Evolutionary conservation across 2,888 invertebrate species (phyloP), one percentile per base, ranked within the genome.

Genomic region (Hydropsyche betteni): DNA sequence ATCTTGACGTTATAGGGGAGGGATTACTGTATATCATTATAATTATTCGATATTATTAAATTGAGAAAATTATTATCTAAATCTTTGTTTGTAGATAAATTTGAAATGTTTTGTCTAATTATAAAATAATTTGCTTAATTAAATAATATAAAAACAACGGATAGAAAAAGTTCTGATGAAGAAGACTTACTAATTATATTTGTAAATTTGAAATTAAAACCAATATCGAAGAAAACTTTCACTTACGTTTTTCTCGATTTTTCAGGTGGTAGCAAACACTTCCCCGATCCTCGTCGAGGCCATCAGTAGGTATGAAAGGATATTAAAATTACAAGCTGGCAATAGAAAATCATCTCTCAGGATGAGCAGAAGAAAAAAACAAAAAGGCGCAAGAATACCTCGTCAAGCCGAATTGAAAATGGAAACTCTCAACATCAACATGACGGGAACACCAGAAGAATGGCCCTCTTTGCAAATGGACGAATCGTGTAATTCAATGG

Each of bases 381-480:
- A 6, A 16, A 16, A 61, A 2, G 33, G 5, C 10, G 24, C 14
- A 14, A 55, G 55, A 3, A 55, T 6, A n/a, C 14, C 16, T 55
- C 55, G 61, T 5, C 61, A 16, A 33, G 33, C 61, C 10, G 64
- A 64, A 34, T 34, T n/a, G 12, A 6, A 12, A 7, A 81, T 93
- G n/a, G 82, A 83, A 10, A 80, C 83, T 14, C 81, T 94, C 12
- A 81, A 86, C 12, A 86, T 95, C 0, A 83, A 88, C 51, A 83
- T 94, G 69, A 84, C 83, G 33, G 83, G 85, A 5, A 84, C 88
- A 0, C 96, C 95, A 82, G 90, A 91, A 81, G 84, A 85, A 0
- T 88, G 88, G 81, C 95, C 95, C 0, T 84, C 89, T 77, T 84
- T 91, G 51, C 83, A 88, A 69, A 94, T 94, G 91, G 90, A 92